Evolutionary conservation across 1,140 invertebrate genomes (phyloP).

Genomic region (Magallana ariakensis): DNA sequence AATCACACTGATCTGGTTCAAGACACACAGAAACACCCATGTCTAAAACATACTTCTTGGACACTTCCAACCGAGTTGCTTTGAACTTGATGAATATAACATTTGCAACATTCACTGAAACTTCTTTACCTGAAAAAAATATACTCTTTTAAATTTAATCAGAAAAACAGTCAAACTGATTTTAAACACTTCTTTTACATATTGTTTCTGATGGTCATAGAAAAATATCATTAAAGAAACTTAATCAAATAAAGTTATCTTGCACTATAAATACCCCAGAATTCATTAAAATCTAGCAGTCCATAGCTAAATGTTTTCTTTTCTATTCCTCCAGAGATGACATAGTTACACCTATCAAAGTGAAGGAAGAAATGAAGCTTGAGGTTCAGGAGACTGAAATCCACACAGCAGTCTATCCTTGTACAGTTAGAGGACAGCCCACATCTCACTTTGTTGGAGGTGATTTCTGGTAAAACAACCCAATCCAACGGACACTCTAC

Average conservation of each 20-base stretch:
- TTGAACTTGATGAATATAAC: slow-evolving; percentile 36
- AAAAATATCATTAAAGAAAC: no score
- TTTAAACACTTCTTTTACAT: no score
- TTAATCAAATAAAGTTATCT: no score
- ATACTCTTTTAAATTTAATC: not conserved
- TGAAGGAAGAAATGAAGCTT: slow-evolving; percentile 1
- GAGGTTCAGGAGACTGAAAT: not conserved
- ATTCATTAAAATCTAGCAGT: slow-evolving; percentile 5
- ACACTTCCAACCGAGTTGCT: slow-evolving; percentile 1
- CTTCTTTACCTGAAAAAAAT: not conserved
- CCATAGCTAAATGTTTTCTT: slow-evolving; percentile 29
- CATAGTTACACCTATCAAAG: slow-evolving; percentile 45
- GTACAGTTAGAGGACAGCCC: not conserved
- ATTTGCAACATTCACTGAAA: not conserved
- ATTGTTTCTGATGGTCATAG: no score
- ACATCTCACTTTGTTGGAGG: slow-evolving; percentile 3
- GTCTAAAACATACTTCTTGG: slow-evolving; percentile 23
- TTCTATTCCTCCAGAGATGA: slow-evolving; percentile 28
- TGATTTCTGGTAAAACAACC: not conserved
- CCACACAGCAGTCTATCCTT: slow-evolving; percentile 20
- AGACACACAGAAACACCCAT: slow-evolving; percentile 24
- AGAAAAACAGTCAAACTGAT: no score
- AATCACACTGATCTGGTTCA: not conserved
- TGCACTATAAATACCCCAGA: not conserved
- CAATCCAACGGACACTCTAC: not conserved